These are phyloP conservation scores for Scophthalmus maximus DNA, from an alignment of 2,113 vertebrate genomes.

Conservation along the genomic window DNA sequence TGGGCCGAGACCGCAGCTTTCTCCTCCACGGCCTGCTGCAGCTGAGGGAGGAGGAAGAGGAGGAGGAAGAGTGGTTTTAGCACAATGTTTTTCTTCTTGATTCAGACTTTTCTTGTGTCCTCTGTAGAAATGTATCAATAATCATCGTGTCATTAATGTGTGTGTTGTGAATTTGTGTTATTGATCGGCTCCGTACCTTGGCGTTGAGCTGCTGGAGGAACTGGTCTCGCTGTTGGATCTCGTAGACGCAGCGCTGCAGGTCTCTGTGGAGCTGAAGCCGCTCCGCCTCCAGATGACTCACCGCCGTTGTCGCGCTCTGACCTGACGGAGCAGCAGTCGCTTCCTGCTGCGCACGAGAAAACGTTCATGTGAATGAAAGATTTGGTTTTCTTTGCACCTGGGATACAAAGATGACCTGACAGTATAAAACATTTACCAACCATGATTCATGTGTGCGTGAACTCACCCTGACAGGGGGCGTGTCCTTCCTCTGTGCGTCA, in stretches of 20 bases:
- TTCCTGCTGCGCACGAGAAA: not conserved
- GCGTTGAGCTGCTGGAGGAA: conserved; percentile 84
- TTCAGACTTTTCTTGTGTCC: too few relatives aligned
- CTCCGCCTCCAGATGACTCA: conserved; percentile 75
- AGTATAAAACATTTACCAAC: too few relatives aligned
- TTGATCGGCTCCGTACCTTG: conserved; percentile 80
- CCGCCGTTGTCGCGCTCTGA: conserved; percentile 44
- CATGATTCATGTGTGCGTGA: too few relatives aligned
- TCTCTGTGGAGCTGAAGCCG: conserved; percentile 80
- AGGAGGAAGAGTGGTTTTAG: too few relatives aligned
- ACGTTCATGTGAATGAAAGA: too few relatives aligned
- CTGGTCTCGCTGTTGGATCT: conserved; percentile 87
- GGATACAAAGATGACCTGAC: too few relatives aligned
- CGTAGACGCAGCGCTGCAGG: conserved; percentile 84
- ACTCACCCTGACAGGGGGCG: conserved; percentile 65
- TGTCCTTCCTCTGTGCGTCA: conserved; percentile 55
- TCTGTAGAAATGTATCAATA: too few relatives aligned
- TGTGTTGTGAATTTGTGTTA: not conserved
- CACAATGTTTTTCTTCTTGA: too few relatives aligned
- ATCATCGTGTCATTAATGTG: too few relatives aligned
- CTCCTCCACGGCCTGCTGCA: conserved; percentile 86
- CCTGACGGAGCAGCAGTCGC: conserved; percentile 56
- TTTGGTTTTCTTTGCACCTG: not conserved
- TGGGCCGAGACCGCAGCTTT: conserved; percentile 83
- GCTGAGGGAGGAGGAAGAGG: conserved; percentile 58